Evolutionary conservation across 2,888 invertebrate species (phyloP), one percentile per base, ranked within the genome.

Genomic region (Polymixis lichenea): DNA sequence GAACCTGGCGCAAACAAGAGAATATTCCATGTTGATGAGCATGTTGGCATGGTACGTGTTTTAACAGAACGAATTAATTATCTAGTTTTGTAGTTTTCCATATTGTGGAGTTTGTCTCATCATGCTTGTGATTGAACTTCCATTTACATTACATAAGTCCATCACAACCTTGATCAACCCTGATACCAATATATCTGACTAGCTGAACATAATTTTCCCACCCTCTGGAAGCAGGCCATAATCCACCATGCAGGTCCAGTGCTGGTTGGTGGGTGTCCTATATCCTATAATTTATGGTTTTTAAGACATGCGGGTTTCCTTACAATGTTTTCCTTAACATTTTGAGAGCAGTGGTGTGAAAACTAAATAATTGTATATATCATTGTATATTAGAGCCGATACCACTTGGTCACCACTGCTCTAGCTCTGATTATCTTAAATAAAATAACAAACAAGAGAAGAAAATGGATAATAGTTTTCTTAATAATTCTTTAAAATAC

Each of bases 1-100:
- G 99, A 99, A 95, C 97, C 98, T 46, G 98, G 98, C 88, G 98
- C 99, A 15, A 99, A 99, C 91, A 98, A 98, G 91, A 97, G 99
- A 89, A 98, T 99, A 90, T 99, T 99, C 92, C 98, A 98, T 89
- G 97, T 99, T 87, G 99, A 99, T 94, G 97, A 97, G 91, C 99
- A 99, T 94, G 98, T 99, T 92, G 99, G 99, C 88, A 98, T 99
- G 98, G 98, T 98, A 95, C 95, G 95, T 38, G 25, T 38, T 19
- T 11, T 60, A n/a, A 32, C 3, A n/a, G 28, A 32, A 58, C n/a
- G 3, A 56, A 1, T 56, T n/a, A 0, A 49, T 46, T 13, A 8
- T 4, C 19, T 32, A 6, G 1, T 53, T n/a, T 6, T 6, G 5
- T 55, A 0, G 17, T n/a, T 22, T 8, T 9, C 9, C 28, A n/a